Evolutionary conservation across 1,140 invertebrate species (phyloP).

Genomic region (Cydia splendana): DNA sequence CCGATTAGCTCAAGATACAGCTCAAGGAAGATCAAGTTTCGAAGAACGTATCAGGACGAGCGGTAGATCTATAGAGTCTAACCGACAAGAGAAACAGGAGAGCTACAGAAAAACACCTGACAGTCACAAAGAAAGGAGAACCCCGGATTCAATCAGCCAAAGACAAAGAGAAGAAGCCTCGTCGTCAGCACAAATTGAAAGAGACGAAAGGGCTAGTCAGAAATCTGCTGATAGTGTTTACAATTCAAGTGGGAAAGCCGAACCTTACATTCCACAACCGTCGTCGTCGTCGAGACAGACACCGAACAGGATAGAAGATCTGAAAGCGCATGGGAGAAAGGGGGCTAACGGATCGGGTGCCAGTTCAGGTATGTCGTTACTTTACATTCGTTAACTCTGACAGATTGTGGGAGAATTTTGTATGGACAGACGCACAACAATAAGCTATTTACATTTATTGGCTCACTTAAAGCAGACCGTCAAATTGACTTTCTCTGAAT

Average conservation of each 20-base stretch:
- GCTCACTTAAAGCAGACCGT: not conserved
- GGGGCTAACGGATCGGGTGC: slow-evolving; percentile 66
- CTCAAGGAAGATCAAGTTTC: slow-evolving; percentile 71
- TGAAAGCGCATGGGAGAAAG: slow-evolving; percentile 70
- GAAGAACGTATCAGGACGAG: slow-evolving; percentile 72
- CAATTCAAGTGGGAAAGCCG: slow-evolving; percentile 67
- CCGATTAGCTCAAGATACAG: slow-evolving; percentile 48
- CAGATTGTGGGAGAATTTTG: not conserved
- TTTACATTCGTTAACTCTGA: not conserved
- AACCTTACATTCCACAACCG: slow-evolving; percentile 63
- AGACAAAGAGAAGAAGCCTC: slow-evolving; percentile 62
- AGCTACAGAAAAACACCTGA: slow-evolving; percentile 68
- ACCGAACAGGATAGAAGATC: slow-evolving; percentile 73
- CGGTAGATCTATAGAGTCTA: slow-evolving; percentile 67
- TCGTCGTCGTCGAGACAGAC: slow-evolving; percentile 72
- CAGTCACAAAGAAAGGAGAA: slow-evolving; percentile 54
- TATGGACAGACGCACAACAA: not conserved
- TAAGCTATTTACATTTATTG: not conserved
- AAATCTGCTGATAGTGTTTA: slow-evolving; percentile 74
- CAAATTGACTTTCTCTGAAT: not conserved
- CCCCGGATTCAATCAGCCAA: slow-evolving; percentile 64
- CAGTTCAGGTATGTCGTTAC: slow-evolving; percentile 63
- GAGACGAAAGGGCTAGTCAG: slow-evolving; percentile 71
- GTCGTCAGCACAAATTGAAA: slow-evolving; percentile 52
- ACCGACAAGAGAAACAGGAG: slow-evolving; percentile 60